Base-by-base conservation (phyloP, 2,797 vertebrate genomes). In the Thripadectes ignobilis region DNA sequence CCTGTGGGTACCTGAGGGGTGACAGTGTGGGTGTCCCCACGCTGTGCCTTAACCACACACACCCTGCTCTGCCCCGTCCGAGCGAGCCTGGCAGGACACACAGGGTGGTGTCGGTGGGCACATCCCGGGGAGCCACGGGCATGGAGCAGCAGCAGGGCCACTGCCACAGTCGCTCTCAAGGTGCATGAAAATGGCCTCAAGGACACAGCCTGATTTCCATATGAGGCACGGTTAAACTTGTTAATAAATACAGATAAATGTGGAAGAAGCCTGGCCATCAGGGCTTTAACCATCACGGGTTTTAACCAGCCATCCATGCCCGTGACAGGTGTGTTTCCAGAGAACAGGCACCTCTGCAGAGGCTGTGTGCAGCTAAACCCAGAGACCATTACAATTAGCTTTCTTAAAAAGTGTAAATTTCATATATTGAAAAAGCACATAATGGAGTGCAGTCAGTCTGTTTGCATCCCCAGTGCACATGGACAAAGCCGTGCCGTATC, bases 81-180 rank as follows among this genome's bases (percentile, higher is more conserved):
- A 4, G 12, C 3, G 1, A 14, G 61, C 43, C 61, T 48, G 66
- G 36, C 61, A n/a, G 43, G 24, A 20, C n/a, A 16, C 38, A 0
- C 12, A 57, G 23, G 26, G 22, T 41, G 73, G 38, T n/a, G 30
- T n/a, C 29, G 0, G 0, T 4, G 52, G 45, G 19, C 83, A 13
- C 14, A 0, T 43, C 65, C 32, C 52, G 1, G 5, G 39, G 11
- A 5, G 2, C 4, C 0, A 0, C 0, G 1, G 34, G 32, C n/a
- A 3, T 5, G 14, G 43, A 45, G 43, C 43, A 20, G 43, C 41
- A 43, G 41, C 41, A 43, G 41, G 43, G 19, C n/a, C 39, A 46
- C 27, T n/a, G 23, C 18, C 21, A 13, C 10, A 41, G 48, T 43
- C 32, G 6, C 41, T 24, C 66, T 92, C 46, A 27, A 38, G 45